Evolutionary conservation across 2,888 invertebrate species (phyloP).

Genomic region (Cryptus viduatorius): DNA sequence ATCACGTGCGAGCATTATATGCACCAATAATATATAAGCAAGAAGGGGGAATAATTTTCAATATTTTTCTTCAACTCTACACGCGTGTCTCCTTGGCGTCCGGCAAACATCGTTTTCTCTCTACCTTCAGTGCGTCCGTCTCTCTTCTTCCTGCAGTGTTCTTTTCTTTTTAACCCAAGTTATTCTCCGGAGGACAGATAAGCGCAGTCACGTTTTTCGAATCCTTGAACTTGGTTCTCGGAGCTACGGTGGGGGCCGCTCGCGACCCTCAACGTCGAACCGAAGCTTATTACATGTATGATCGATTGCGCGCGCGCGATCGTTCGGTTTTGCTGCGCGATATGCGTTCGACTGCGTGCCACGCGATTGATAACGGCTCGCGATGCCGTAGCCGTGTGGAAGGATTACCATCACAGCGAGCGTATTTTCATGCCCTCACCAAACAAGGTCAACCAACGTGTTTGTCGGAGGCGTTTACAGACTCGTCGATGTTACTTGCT

Average conservation of each 20-base stretch:
- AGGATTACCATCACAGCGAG: conserved; percentile 48
- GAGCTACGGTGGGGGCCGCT: conserved; percentile 32
- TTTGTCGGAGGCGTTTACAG: conserved; percentile 8
- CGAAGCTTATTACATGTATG: conserved; percentile 18
- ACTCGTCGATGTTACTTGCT: conserved; percentile 28
- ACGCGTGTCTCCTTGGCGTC: neutral
- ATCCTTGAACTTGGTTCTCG: conserved; percentile 77
- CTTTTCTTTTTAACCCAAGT: conserved; percentile 55
- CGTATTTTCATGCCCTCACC: conserved; percentile 57
- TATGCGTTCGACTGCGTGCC: conserved; percentile 61
- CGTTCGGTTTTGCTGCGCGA: conserved; percentile 13
- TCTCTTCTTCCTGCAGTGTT: conserved; percentile 24
- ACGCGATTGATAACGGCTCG: conserved; percentile 74
- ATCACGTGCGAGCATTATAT: neutral
- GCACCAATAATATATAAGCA: neutral
- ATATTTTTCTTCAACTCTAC: neutral
- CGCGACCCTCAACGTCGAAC: conserved; percentile 42
- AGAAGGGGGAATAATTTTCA: conserved; percentile 8
- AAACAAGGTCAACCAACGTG: conserved; percentile 60
- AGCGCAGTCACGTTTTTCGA: conserved; percentile 70
- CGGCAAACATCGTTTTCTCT: conserved; percentile 43
- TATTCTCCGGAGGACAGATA: conserved; percentile 63
- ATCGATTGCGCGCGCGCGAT: conserved; percentile 7
- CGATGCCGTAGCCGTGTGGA: conserved; percentile 32
- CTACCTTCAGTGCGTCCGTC: conserved; percentile 33